Evolutionary conservation across 2,888 invertebrate genomes (phyloP), one percentile per base, ranked within the genome.

Genomic region (Agrenia bidenticulata): DNA sequence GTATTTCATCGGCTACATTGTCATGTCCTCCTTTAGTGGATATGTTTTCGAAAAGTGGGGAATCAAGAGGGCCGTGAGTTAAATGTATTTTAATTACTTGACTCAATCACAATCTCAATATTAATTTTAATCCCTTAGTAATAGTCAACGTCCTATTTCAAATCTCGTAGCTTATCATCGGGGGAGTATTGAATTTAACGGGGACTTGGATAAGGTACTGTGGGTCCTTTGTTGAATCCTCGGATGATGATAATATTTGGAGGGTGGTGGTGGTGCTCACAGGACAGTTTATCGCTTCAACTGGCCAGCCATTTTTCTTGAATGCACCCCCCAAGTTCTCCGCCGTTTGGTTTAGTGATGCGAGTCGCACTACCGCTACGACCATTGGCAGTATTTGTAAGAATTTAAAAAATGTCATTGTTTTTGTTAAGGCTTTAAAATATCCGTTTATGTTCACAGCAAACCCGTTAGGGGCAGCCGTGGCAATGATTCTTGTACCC

Each of bases 41-140:
- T 69, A 42, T n/a, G 50, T 61, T 26, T 69, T 69, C 63, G 69
- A 69, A 39, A 69, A 66, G 45, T 69, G 56, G 55, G 69, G 69
- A n/a, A 66, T 69, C 1, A 69, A 69, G 39, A 63, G 50, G 50
- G 63, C 69, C 7, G 64, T 68, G 56, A 63, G 58, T 58, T 5
- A 15, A 15, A 26, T 60, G 19, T 39, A 51, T 23, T 4, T 2
- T 26, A 26, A 2, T 59, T 13, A 17, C 11, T 32, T 32, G 11
- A 32, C 32, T 32, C n/a, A n/a, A n/a, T n/a, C n/a, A n/a, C 39
- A 39, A 11, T 39, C 11, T 13, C 11, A 11, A 39, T 11, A 9
- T 39, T 49, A 49, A 9, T 49, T 49, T 49, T 49, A 19, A 5
- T 49, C 7, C 7, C 49, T 49, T 49, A 49, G 7, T n/a, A n/a